Conservation (phyloP, 2,888 invertebrate genomes). For the Nymphalis polychloros region DNA sequence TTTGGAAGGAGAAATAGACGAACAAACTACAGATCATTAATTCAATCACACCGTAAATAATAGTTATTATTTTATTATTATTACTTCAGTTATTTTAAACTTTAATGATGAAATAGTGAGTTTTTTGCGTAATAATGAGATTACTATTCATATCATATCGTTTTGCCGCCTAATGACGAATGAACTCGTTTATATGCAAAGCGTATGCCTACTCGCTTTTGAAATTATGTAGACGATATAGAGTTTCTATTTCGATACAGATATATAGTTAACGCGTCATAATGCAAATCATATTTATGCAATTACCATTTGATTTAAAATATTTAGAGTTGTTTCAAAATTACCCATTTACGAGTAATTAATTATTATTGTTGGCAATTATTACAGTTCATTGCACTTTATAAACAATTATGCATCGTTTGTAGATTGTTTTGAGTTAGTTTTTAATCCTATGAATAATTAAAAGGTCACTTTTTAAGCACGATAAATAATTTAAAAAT, state of each 20-base stretch:
- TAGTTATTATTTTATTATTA: slow-evolving; percentile 8
- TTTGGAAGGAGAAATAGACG: slow-evolving; percentile 8
- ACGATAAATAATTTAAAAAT: too few relatives aligned
- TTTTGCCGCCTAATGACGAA: slow-evolving; percentile 20
- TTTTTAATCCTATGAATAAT: too few relatives aligned
- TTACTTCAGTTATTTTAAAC: neutral
- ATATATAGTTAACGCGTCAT: slow-evolving; percentile 7
- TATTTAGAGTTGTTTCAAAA: too few relatives aligned
- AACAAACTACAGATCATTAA: slow-evolving; percentile 11
- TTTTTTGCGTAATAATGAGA: slow-evolving; percentile 18
- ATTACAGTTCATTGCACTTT: too few relatives aligned
- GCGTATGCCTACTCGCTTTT: slow-evolving; percentile 10
- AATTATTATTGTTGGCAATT: too few relatives aligned
- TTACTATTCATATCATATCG: slow-evolving; percentile 17
- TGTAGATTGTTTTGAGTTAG: too few relatives aligned
- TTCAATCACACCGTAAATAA: slow-evolving; percentile 3
- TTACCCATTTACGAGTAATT: too few relatives aligned
- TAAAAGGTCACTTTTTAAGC: too few relatives aligned
- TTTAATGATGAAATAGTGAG: slow-evolving; percentile 8
- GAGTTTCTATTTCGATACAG: slow-evolving; percentile 19
- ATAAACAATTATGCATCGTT: too few relatives aligned
- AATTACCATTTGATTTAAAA: neutral
- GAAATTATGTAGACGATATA: slow-evolving; percentile 15
- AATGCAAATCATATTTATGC: neutral
- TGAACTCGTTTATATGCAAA: slow-evolving; percentile 20